These are phyloP conservation scores for Hippocampus barbouri DNA, from an alignment of 2,113 vertebrate species.

Conservation along the genomic window DNA sequence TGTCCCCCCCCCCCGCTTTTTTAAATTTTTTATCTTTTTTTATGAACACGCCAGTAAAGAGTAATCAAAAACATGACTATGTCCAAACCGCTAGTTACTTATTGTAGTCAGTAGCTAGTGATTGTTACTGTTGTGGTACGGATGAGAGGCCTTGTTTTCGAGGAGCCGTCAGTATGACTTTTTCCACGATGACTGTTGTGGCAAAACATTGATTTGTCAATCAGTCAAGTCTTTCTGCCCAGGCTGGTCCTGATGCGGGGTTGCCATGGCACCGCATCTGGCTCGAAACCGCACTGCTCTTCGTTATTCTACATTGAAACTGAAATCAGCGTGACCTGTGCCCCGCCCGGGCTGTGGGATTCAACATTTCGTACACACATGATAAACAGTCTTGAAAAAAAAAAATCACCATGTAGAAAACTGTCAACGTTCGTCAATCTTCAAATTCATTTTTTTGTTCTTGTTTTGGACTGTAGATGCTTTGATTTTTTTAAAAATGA, in stretches of 20 bases:
- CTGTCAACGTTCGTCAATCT: background rate
- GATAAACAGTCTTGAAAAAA: background rate
- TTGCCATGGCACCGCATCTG: background rate
- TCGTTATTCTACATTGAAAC: slow-evolving; percentile 25
- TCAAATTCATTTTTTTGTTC: background rate
- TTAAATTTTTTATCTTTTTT: no score
- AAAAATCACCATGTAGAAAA: no score
- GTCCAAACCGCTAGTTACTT: no score
- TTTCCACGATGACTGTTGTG: no score
- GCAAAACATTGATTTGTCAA: background rate
- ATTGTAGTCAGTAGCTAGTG: no score
- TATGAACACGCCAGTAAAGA: no score
- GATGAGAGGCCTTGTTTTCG: no score
- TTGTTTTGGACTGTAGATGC: background rate
- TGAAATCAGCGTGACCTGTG: slow-evolving; percentile 19
- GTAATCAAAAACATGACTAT: no score
- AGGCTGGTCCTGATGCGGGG: slow-evolving; percentile 1
- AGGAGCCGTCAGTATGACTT: background rate
- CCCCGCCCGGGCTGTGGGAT: slow-evolving; percentile 11
- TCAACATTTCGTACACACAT: background rate
- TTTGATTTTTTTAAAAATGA: background rate
- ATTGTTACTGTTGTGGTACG: no score
- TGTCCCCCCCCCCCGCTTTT: no score
- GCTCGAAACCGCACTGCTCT: slow-evolving; percentile 10
- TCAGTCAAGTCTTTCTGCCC: background rate